phyloP scores from a whole-genome alignment of 1,140 invertebrate species.

The Drosophila biarmipes region DNA sequence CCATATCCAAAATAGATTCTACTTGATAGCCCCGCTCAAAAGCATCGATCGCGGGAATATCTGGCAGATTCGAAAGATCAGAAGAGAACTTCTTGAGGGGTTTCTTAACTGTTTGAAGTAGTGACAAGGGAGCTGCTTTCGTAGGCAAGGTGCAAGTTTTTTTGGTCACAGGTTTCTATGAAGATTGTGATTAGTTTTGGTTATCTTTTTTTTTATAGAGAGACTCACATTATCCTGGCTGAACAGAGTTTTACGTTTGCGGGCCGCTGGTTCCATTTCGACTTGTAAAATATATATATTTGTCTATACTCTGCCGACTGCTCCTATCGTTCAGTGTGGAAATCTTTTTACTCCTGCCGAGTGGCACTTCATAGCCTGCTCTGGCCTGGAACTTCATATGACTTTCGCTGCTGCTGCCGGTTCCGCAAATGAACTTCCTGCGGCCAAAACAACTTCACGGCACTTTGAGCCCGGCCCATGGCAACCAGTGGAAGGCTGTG shows the following conservation, averaged over 20 bases:
- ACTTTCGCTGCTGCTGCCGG: conserved; percentile 33
- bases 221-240: not conserved
- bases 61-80: not conserved
- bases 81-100: not conserved
- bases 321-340: not conserved
- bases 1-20: conserved; percentile 7
- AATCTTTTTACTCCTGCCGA: conserved; percentile 19
- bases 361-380: conserved; percentile 50
- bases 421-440: conserved; percentile 76
- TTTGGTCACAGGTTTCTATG: not conserved
- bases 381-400: conserved; percentile 43
- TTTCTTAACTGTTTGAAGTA: conserved; percentile 3
- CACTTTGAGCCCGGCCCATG: conserved; percentile 58
- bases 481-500: conserved; percentile 8
- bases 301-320: not conserved
- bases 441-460: conserved; percentile 78
- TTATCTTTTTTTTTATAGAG: not conserved
- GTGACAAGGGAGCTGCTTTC: not conserved
- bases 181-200: not conserved
- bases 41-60: not conserved
- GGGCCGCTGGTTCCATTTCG: not conserved
- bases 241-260: not conserved
- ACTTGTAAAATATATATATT: not conserved
- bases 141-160: not conserved
- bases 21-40: conserved; percentile 12